Evolutionary conservation across 2,113 vertebrate species (phyloP), one percentile per base, ranked within the genome.

Genomic region (Nothoprocta pentlandii): DNA sequence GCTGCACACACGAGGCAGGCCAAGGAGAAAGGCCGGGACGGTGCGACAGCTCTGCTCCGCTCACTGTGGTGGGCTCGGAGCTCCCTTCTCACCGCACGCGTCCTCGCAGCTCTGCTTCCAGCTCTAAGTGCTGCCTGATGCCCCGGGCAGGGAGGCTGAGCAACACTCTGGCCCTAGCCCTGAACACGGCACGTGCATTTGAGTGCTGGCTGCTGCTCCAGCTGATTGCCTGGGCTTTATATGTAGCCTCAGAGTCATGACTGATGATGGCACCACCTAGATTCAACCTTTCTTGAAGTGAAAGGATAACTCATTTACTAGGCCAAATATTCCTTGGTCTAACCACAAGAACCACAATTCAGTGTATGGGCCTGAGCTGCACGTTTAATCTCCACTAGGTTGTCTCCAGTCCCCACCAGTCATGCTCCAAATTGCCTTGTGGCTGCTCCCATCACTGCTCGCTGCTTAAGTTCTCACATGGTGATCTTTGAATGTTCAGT

Each of bases 401-500:
- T 1, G 30, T 69, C 92, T 80, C 74, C 44, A 68, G 25, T 64
- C 34, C 82, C 58, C 58, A 77, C 69, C 73, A 78, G 79, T 76
- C 44, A 3, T 13, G 49, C 63, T 89, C 80, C 85, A 81, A 39
- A 84, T 36, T 56, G 22, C 90, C 81, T 87, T 36, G 41, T 85
- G 73, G 74, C 80, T 78, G 73, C 85, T 95, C 23, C 90, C 64
- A 47, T 67, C 3, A 5, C 81, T 89, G 80, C 66, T 85, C 71
- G 63, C 61, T 93, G 42, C 56, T 84, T 36, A 63, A 89, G 42
- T 56, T 92, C 85, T 96, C 81, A 83, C 78, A 87, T 82, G 42
- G 39, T 58, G 22, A 66, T 88, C 79, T 95, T 88, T 90, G 94
- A 95, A 78, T 93, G 86, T 90, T 81, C 86, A 80, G 56, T 83